Percentiles rank a stretch among this genome's conserved stretches.
These are phyloP conservation scores for Probosciger aterrimus DNA, from an alignment of 2,113 vertebrate species.

Conservation along the genomic window DNA sequence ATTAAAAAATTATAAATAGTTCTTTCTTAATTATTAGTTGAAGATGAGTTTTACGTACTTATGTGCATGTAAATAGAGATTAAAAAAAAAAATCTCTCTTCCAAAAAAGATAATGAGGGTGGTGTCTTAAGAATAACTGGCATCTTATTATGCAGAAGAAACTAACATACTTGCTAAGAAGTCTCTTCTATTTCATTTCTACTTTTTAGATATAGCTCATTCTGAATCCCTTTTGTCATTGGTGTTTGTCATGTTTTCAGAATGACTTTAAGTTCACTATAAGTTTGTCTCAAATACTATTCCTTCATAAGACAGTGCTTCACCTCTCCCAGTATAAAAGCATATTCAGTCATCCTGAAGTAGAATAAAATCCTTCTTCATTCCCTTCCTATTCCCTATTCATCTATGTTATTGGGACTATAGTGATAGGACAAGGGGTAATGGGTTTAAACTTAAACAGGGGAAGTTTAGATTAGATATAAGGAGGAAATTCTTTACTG, in stretches of 20 bases:
- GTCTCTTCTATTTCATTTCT: neutral
- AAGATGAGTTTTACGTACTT: neutral
- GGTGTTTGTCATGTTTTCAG: neutral
- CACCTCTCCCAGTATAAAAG: neutral
- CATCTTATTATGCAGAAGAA: neutral
- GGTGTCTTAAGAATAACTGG: neutral
- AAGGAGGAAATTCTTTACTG: too few species aligned
- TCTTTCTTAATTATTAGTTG: neutral
- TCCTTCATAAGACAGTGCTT: neutral
- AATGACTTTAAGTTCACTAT: neutral
- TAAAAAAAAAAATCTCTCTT: neutral
- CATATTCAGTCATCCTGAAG: neutral
- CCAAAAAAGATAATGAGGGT: neutral
- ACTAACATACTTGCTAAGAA: neutral
- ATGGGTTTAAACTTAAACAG: too few species aligned
- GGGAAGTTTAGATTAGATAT: too few species aligned
- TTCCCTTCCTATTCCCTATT: neutral
- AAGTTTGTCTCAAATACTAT: neutral
- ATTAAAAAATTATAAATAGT: neutral
- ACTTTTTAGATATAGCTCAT: neutral
- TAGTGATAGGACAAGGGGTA: too few species aligned
- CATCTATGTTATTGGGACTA: neutral
- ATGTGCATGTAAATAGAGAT: neutral
- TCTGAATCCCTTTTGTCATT: neutral
- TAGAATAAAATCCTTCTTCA: neutral